Evolutionary conservation across 2,113 vertebrate species (phyloP), one percentile per base, ranked within the genome.

Genomic region (Dascyllus trimaculatus): DNA sequence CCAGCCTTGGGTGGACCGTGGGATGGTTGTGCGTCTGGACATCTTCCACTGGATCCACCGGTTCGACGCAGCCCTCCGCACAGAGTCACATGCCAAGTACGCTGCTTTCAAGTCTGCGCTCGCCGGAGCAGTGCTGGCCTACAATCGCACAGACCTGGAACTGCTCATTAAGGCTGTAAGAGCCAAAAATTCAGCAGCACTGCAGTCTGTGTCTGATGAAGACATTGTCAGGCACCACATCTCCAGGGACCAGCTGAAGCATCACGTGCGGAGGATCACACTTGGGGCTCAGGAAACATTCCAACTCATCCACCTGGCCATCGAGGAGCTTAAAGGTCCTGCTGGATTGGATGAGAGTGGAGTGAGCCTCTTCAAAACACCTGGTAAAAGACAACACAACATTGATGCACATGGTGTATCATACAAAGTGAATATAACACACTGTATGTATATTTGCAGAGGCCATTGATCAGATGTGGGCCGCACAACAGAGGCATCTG

Each of bases 301-400:
- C 22, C 14, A 19, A 19, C 32, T 74, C 25, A n/a, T 81, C 69
- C 68, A 81, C n/a, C 14, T 53, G 21, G 52, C 26, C n/a, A 64
- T 65, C 1, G 62, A 81, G 45, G 62, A 74, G 51, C 71, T 85
- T 26, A 75, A 76, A 65, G 72, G 59, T 67, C 66, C 60, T 1
- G 52, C 67, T 29, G 77, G 72, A 32, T 54, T 72, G 51, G 72
- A 85, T 11, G 45, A 81, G 35, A 63, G 49, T 45, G 59, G 65
- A 67, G 75, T 86, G 24, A 64, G 17, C 57, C 66, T 82, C 45
- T 64, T 82, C 46, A 86, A 77, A 62, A 64, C 58, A 77, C 29
- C 72, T 76, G 78, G 71, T 80, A 80, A n/a, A 46, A 65, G 64
- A 66, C 15, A 46, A 19, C 3, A 46, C 43, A 60, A 46, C 22